Percentiles rank a stretch among this genome's conserved stretches.
Evolutionary conservation across 2,888 invertebrate species (phyloP).

Genomic region (Ochropleura leucogaster): DNA sequence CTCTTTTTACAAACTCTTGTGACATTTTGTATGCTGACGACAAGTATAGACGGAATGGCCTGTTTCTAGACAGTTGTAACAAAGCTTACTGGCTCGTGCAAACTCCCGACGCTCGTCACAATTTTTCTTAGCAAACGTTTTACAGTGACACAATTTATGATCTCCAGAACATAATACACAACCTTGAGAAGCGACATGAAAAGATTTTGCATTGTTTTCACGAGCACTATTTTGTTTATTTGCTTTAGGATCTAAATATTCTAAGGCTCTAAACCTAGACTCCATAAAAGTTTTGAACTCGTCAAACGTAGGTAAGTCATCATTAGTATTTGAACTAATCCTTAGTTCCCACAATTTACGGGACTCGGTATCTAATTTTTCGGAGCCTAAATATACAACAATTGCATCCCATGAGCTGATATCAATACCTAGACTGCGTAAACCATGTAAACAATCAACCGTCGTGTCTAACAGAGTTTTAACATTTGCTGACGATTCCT

Average conservation of each 20-base stretch:
- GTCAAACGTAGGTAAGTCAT: too few relatives aligned
- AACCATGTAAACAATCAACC: neutral
- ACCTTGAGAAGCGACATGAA: neutral
- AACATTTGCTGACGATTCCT: too few relatives aligned
- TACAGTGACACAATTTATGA: slow-evolving; percentile 5
- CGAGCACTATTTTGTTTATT: neutral
- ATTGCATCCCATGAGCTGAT: too few relatives aligned
- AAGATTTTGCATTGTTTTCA: neutral
- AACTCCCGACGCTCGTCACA: slow-evolving; percentile 3
- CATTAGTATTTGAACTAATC: too few relatives aligned
- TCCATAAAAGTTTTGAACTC: too few relatives aligned
- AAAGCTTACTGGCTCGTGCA: slow-evolving; percentile 8
- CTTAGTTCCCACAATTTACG: too few relatives aligned
- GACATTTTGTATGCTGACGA: slow-evolving; percentile 2
- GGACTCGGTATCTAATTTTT: too few relatives aligned
- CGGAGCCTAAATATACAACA: too few relatives aligned
- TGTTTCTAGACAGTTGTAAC: neutral
- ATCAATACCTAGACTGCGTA: too few relatives aligned
- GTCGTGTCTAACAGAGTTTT: too few relatives aligned
- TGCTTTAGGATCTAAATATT: neutral
- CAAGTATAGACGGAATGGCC: neutral
- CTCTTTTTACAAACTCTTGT: slow-evolving; percentile 3
- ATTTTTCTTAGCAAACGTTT: neutral
- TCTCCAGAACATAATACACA: slow-evolving; percentile 1
- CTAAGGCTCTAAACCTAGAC: neutral